Percentiles rank a stretch among this genome's conserved stretches.
Evolutionary conservation across 2,797 vertebrate species (phyloP).

Genomic region (Pelobates cultripes): DNA sequence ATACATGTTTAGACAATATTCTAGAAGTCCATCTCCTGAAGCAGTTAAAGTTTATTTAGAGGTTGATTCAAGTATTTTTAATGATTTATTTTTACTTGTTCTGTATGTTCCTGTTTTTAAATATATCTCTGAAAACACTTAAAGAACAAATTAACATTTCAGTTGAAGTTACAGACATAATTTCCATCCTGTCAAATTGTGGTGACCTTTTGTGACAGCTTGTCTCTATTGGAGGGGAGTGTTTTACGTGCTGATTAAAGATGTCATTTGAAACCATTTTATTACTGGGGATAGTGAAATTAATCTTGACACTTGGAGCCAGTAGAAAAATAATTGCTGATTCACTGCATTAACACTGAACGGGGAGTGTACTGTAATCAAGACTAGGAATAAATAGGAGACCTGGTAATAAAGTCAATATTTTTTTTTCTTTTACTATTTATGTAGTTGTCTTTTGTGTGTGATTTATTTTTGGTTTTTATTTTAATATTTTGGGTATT

Average conservation of each 20-base stretch:
- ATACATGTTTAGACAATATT: too few relatives aligned
- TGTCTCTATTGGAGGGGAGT: conserved; percentile 82
- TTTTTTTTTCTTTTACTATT: too few relatives aligned
- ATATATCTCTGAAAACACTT: conserved; percentile 64
- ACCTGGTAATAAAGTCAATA: conserved; percentile 53
- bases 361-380: conserved; percentile 59
- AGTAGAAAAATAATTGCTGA: conserved; percentile 88
- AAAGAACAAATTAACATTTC: conserved; percentile 84
- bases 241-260: conserved; percentile 85
- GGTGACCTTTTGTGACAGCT: conserved; percentile 88
- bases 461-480: too few relatives aligned
- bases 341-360: conserved; percentile 76
- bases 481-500: too few relatives aligned
- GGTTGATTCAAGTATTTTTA: too few relatives aligned
- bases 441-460: too few relatives aligned
- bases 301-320: conserved; percentile 87
- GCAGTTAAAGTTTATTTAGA: too few relatives aligned
- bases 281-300: conserved; percentile 83
- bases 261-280: conserved; percentile 93
- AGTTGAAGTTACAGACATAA: conserved; percentile 82
- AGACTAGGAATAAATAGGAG: conserved; percentile 60
- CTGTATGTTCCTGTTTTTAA: not conserved
- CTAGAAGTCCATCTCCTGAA: too few relatives aligned
- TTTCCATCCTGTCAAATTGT: conserved; percentile 87
- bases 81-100: not conserved